Evolutionary conservation across 2,797 vertebrate genomes (phyloP).

Genomic region (Cryptoblepharus egeriae): DNA sequence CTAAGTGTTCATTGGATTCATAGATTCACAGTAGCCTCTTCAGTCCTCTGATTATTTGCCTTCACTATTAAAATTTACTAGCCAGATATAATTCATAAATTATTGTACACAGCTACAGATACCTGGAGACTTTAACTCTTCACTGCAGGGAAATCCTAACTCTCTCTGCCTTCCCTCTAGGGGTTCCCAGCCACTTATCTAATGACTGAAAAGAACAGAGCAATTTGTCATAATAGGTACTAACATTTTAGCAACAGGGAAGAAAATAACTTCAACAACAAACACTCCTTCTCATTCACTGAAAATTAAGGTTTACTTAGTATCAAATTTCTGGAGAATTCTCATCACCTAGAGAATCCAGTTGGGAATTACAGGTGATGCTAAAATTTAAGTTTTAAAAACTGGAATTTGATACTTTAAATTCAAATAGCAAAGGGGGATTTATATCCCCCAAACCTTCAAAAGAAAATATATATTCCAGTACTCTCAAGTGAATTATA

Average conservation of each 20-base stretch:
- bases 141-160: neutral
- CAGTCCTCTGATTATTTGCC: neutral
- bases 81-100: neutral
- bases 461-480: neutral
- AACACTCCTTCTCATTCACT: neutral
- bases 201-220: neutral
- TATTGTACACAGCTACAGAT: neutral
- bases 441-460: neutral
- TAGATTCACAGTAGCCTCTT: neutral
- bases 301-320: neutral
- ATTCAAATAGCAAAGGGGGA: neutral
- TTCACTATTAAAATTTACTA: neutral
- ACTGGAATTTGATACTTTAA: neutral
- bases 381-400: neutral
- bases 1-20: neutral
- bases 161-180: neutral
- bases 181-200: neutral
- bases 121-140: neutral
- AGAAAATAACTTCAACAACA: neutral
- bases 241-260: neutral
- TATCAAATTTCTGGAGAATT: neutral
- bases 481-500: neutral
- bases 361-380: neutral
- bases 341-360: neutral
- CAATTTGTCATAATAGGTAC: neutral